Percentiles rank a stretch among this genome's conserved stretches.
phyloP scores from a whole-genome alignment of 2,797 vertebrate species.

The Agapornis canus region DNA sequence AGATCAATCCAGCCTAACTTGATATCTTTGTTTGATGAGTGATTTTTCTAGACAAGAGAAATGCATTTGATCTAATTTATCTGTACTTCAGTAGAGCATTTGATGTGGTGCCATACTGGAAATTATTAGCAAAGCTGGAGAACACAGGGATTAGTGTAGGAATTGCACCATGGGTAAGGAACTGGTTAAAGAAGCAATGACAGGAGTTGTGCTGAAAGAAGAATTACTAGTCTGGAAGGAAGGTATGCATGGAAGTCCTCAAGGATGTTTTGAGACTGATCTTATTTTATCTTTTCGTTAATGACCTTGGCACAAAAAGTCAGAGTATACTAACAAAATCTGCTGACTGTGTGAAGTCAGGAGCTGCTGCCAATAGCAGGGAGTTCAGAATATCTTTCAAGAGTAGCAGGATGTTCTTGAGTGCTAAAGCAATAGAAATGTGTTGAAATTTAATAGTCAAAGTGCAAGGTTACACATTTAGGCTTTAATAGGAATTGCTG shows the following conservation, averaged over 20 bases:
- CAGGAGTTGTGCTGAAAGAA: background rate
- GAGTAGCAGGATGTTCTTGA: conserved; percentile 31
- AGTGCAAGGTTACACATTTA: conserved; percentile 36
- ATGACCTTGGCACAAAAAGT: conserved; percentile 55
- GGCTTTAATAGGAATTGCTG: conserved; percentile 27
- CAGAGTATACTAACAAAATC: conserved; percentile 37
- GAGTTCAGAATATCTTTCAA: conserved; percentile 12
- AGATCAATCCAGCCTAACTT: background rate
- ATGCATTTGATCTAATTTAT: background rate
- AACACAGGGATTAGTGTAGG: background rate
- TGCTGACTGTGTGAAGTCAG: conserved; percentile 35
- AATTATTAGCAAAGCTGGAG: background rate
- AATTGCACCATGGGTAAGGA: background rate
- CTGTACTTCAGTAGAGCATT: background rate
- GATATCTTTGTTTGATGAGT: background rate
- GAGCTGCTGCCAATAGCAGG: background rate
- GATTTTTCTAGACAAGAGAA: background rate
- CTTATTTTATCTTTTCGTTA: conserved; percentile 56
- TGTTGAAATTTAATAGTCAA: conserved; percentile 27
- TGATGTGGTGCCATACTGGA: background rate
- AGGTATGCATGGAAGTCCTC: background rate
- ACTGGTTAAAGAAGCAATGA: background rate
- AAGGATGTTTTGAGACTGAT: conserved; percentile 30
- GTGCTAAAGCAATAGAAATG: conserved; percentile 15
- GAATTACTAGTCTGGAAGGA: conserved; percentile 1